These are phyloP conservation scores for Mycalesis mineus DNA, from an alignment of 2,888 invertebrate genomes.

Conservation along the genomic window DNA sequence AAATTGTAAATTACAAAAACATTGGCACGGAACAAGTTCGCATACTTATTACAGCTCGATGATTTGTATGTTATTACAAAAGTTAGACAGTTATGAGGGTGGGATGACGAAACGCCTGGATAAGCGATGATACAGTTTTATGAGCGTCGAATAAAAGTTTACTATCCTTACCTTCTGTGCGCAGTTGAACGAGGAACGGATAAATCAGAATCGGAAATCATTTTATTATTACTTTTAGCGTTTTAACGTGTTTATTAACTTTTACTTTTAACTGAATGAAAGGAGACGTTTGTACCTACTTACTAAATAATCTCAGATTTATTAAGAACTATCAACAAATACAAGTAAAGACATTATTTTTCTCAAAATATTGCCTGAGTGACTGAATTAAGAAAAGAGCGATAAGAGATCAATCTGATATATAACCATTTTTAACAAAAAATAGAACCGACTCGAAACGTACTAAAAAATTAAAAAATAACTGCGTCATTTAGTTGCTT, in stretches of 20 bases:
- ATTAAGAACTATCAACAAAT: too few relatives aligned
- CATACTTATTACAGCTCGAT: not conserved
- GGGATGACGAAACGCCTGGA: slow-evolving; percentile 10
- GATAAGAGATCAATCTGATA: too few relatives aligned
- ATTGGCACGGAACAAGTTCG: not conserved
- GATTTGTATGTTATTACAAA: slow-evolving; percentile 11
- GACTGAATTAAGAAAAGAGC: too few relatives aligned
- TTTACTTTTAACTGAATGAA: too few relatives aligned
- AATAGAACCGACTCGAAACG: too few relatives aligned
- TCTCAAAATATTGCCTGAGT: too few relatives aligned
- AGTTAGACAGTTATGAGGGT: slow-evolving; percentile 18
- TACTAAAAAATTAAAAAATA: too few relatives aligned
- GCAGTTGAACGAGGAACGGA: not conserved
- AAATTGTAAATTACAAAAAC: not conserved
- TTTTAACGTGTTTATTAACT: not conserved
- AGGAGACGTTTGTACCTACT: too few relatives aligned
- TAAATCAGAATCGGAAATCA: slow-evolving; percentile 1
- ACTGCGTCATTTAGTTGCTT: too few relatives aligned
- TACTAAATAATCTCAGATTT: too few relatives aligned
- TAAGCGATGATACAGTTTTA: slow-evolving; percentile 27
- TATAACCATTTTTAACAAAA: too few relatives aligned
- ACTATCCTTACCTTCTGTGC: slow-evolving; percentile 14
- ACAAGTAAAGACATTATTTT: too few relatives aligned
- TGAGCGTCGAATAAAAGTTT: slow-evolving; percentile 24
- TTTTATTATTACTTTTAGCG: not conserved